Conservation (phyloP, 2,797 vertebrate species). For the Margarornis squamiger region DNA sequence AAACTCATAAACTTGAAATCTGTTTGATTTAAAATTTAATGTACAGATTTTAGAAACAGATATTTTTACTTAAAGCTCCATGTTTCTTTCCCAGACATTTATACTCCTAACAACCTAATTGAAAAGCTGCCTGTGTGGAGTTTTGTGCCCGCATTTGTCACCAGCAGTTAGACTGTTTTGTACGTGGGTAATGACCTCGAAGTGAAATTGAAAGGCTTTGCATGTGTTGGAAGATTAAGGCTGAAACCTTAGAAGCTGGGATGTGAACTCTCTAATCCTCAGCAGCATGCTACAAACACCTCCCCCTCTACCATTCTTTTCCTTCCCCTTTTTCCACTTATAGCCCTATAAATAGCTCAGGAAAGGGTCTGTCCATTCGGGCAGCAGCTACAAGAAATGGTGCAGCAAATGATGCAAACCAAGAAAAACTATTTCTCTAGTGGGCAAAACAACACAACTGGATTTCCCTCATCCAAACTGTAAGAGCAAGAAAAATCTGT, state of each 20-base stretch:
- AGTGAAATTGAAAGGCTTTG: conserved; percentile 55
- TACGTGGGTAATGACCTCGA: neutral
- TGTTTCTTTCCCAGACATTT: neutral
- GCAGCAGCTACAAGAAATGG: neutral
- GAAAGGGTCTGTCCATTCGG: neutral
- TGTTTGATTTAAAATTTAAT: neutral
- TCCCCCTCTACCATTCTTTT: neutral
- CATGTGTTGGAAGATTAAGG: conserved; percentile 43
- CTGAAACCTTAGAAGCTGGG: conserved; percentile 37
- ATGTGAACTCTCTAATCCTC: conserved; percentile 31
- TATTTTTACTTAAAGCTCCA: neutral
- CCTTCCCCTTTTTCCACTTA: neutral
- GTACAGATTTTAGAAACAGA: neutral
- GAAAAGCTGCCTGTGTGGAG: neutral
- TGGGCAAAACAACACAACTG: neutral
- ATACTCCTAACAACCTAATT: neutral
- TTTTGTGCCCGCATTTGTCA: neutral
- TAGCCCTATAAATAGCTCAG: neutral
- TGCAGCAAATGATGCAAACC: neutral
- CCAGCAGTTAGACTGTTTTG: neutral
- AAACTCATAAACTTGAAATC: neutral
- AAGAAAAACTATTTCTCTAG: neutral
- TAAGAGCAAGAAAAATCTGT: neutral
- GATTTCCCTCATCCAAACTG: neutral
- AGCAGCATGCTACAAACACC: conserved; percentile 1